These are phyloP conservation scores for Apodemus speciosus DNA, from an alignment of 2,113 vertebrate species.

Conservation along the genomic window DNA sequence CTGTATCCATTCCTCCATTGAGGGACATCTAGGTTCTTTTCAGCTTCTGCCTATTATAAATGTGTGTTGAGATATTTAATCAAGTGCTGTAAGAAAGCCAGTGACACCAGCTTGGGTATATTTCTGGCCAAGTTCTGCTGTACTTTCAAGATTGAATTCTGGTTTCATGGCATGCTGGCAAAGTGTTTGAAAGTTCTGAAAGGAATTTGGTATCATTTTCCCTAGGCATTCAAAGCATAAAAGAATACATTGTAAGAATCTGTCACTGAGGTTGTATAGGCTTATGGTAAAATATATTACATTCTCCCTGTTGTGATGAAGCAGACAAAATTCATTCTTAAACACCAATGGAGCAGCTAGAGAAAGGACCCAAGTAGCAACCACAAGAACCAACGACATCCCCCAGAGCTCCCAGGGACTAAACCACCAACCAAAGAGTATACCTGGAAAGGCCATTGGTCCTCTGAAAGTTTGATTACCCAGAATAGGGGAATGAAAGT, in stretches of 20 bases:
- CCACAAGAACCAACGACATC: too few relatives aligned
- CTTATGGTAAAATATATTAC: not conserved
- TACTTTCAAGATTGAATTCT: not conserved
- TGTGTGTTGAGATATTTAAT: not conserved
- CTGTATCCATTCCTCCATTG: too few relatives aligned
- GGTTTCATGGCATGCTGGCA: not conserved
- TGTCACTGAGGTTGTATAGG: not conserved
- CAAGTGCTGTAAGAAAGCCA: not conserved
- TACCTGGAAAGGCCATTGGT: too few relatives aligned
- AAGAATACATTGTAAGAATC: not conserved
- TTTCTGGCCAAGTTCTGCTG: not conserved
- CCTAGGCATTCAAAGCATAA: not conserved
- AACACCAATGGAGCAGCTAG: too few relatives aligned
- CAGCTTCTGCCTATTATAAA: too few relatives aligned
- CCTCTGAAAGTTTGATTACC: too few relatives aligned
- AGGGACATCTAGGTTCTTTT: too few relatives aligned
- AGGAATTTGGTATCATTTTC: not conserved
- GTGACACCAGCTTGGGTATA: not conserved
- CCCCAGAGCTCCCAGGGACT: too few relatives aligned
- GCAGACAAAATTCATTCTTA: not conserved
- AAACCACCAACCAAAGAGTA: too few relatives aligned
- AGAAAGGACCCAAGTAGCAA: too few relatives aligned
- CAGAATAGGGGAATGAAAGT: too few relatives aligned
- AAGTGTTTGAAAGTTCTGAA: not conserved
- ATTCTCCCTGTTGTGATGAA: not conserved